Evolutionary conservation across 2,888 invertebrate species (phyloP).

Genomic region (Papilio elwesi): DNA sequence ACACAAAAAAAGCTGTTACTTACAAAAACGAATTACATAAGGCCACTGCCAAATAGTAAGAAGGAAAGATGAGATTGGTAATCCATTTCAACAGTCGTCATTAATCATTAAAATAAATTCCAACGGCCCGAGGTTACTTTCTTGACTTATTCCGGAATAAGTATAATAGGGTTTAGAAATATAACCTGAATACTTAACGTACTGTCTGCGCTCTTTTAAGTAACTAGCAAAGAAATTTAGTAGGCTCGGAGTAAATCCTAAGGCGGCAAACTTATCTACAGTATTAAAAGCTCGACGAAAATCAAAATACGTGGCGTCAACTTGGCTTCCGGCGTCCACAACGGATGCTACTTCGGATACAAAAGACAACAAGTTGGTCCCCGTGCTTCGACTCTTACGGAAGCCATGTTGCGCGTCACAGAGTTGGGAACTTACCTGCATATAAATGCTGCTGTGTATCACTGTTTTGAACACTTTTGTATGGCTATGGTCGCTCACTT

Average conservation of each 20-base stretch:
- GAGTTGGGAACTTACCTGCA: constrained; percentile 21
- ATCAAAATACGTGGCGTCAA: constrained; percentile 37
- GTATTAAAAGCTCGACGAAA: constrained; percentile 27
- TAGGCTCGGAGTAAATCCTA: constrained; percentile 22
- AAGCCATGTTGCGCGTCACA: constrained; percentile 30
- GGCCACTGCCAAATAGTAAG: no score
- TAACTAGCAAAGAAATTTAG: constrained; percentile 36
- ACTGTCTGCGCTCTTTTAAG: no score
- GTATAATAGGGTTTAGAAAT: no score
- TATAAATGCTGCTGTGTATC: not conserved
- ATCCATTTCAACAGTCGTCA: no score
- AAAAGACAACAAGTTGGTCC: no score
- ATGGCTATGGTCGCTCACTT: constrained; percentile 22
- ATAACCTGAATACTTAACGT: no score
- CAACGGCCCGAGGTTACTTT: constrained; percentile 37
- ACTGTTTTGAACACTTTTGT: constrained; percentile 36
- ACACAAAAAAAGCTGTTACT: no score
- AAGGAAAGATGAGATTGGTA: no score
- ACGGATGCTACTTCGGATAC: constrained; percentile 16
- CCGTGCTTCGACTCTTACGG: no score
- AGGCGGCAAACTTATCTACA: constrained; percentile 29
- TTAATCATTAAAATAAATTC: no score
- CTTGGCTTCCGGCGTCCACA: constrained; percentile 33
- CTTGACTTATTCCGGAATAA: constrained; percentile 39
- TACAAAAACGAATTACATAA: no score